Base-by-base conservation (phyloP, 2,797 vertebrate species). In the Sciurus carolinensis region DNA sequence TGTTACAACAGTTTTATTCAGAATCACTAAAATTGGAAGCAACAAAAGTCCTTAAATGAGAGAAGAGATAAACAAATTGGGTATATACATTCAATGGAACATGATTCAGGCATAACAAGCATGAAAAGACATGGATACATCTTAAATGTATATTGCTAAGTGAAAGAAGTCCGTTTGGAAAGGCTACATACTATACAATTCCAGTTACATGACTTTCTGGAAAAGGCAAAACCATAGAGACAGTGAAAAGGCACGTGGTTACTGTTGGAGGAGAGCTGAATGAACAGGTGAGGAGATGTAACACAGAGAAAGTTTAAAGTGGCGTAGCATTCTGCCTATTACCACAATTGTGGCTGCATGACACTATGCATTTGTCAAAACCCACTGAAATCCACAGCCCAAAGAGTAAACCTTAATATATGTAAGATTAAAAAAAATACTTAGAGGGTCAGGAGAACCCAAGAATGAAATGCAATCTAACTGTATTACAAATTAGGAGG, bases 131-230 rank as follows among this genome's bases (percentile, higher is more conserved):
- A 77, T 22, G 11, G 62, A 33, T 85, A 81, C 26, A 67, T 79
- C 28, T 62, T 54, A 87, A 84, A 33, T 54, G 24, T 54, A n/a
- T 44, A 39, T 39, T 33, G 33, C 82, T 81, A 81, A 64, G 57
- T 20, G 22, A 87, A 88, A 85, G 64, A 93, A 93, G 44, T 18
- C 39, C 59, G 42, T 52, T 22, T 72, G 24, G 44, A 90, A 93
- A 81, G 7, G 30, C 33, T 26, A 28, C 12, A 50, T 54, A 33
- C 26, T 86, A 3, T 24, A 72, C 26, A 90, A 71, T 84, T 88
- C 44, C 44, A 50, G 59, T 69, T 42, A 81, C 47, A 36, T 0
- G 20, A 77, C 36, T 54, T 52, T 90, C 30, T 77, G 54, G 36
- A 90, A 91, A 90, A 67, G n/a, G 12, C 12, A 73, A 94, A 62